Conservation (phyloP, 2,888 invertebrate species). For the Stictocephala bisonia region DNA sequence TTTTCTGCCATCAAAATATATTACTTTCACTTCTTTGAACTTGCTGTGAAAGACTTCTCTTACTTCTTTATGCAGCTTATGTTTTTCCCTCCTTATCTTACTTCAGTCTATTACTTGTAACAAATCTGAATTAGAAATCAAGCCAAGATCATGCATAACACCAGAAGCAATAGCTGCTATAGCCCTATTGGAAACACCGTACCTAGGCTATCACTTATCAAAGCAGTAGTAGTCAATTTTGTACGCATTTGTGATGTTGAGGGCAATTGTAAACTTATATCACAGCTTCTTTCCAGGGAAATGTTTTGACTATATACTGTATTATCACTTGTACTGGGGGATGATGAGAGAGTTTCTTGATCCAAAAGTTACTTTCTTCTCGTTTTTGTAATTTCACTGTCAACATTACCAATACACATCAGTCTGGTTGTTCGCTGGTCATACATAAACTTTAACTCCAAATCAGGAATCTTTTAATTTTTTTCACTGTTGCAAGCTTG, state of each 20-base stretch:
- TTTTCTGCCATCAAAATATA: slow-evolving; percentile 47
- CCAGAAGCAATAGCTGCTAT: slow-evolving; percentile 43
- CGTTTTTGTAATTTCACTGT: no score
- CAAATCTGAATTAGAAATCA: slow-evolving; percentile 21
- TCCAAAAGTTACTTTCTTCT: neutral
- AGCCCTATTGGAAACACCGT: slow-evolving; percentile 45
- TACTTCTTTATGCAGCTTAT: no score
- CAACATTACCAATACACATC: neutral
- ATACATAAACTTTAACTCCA: neutral
- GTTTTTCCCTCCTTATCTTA: slow-evolving; percentile 41
- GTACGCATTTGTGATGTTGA: slow-evolving; percentile 31
- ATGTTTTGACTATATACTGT: no score
- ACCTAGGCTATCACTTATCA: slow-evolving; percentile 35
- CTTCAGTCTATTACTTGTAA: slow-evolving; percentile 32
- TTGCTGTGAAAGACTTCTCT: no score
- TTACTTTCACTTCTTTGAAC: slow-evolving; percentile 36
- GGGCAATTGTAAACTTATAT: no score
- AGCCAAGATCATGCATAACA: slow-evolving; percentile 38
- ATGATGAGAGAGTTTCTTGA: slow-evolving; percentile 25
- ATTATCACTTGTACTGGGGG: slow-evolving; percentile 19
- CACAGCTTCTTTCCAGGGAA: no score
- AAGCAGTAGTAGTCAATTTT: slow-evolving; percentile 22
- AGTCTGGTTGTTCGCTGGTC: neutral
- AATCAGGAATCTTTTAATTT: neutral
- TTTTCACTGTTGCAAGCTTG: neutral